Evolutionary conservation across 2,113 vertebrate genomes (phyloP).

Genomic region (Fregetta grallaria): DNA sequence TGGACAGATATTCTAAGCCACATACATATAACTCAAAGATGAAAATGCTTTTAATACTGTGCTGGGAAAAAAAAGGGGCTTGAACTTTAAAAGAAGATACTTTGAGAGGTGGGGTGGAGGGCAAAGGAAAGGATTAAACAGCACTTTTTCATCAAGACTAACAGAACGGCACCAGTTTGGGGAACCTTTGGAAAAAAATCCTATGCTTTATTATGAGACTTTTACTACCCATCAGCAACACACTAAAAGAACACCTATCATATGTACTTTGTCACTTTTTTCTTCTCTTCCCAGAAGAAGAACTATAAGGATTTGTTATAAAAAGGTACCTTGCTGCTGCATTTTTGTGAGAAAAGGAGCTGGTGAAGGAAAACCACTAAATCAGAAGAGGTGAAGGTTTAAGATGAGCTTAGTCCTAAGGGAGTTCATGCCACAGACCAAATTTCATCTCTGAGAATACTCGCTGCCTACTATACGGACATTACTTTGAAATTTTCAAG

Average conservation of each 20-base stretch:
- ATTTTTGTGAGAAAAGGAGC: background rate
- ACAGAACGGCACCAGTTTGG: background rate
- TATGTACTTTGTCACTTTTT: background rate
- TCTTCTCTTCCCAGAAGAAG: background rate
- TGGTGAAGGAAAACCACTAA: background rate
- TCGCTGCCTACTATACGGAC: background rate
- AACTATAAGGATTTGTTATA: background rate
- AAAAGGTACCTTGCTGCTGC: background rate
- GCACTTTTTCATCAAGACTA: background rate
- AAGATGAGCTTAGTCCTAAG: background rate
- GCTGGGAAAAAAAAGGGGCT: background rate
- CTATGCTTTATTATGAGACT: background rate
- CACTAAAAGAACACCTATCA: background rate
- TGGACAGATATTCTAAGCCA: background rate
- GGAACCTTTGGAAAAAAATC: background rate
- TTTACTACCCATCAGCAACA: background rate
- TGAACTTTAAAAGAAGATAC: background rate
- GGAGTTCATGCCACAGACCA: background rate
- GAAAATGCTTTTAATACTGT: background rate
- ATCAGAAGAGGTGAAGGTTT: background rate
- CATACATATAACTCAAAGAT: background rate
- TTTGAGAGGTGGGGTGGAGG: background rate
- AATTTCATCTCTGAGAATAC: background rate
- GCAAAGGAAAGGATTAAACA: background rate
- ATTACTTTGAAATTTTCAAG: background rate